Evolutionary conservation across 37 sponge, comb jelly and placozoan genomes (phyloP).

Genomic region (Bolinopsis microptera): DNA sequence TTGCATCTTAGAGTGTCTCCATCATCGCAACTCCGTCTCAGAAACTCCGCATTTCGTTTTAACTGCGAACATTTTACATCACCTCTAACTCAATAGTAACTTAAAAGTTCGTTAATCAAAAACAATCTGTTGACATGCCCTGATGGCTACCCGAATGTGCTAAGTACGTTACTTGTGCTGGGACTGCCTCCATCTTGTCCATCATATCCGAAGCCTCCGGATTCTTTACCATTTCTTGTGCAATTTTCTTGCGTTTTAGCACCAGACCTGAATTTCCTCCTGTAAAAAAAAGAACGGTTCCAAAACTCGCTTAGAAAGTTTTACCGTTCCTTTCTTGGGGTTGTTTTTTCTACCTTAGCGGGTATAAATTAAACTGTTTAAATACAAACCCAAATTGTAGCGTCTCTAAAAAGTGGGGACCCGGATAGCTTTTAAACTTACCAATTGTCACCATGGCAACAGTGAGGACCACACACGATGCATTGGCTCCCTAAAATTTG

Average conservation of each 20-base stretch:
- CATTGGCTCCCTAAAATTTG: conserved; percentile 30
- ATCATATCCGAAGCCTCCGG: conserved; percentile 49
- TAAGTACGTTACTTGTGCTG: too few species aligned
- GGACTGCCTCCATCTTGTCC: conserved; percentile 65
- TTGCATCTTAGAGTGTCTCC: conserved; percentile 44
- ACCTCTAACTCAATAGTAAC: too few species aligned
- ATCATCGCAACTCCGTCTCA: conserved; percentile 40
- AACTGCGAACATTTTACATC: too few species aligned
- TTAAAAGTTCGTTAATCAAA: too few species aligned
- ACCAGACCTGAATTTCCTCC: conserved; percentile 64
- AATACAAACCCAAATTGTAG: background rate
- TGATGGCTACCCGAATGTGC: too few species aligned
- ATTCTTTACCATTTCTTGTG: conserved; percentile 60
- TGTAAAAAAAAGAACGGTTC: background rate
- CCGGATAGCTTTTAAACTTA: background rate
- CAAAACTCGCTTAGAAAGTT: background rate
- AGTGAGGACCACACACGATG: background rate
- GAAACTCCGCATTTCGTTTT: conserved; percentile 50
- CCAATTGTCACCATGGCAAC: conserved; percentile 49
- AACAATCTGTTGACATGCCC: too few species aligned
- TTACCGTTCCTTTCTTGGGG: background rate
- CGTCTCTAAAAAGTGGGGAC: background rate
- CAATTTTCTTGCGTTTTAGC: conserved; percentile 39
- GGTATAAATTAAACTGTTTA: background rate
- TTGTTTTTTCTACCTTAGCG: too few species aligned